These are phyloP conservation scores for Drosophila sp. DNA, from an alignment of 1,140 invertebrate species.

Conservation along the genomic window DNA sequence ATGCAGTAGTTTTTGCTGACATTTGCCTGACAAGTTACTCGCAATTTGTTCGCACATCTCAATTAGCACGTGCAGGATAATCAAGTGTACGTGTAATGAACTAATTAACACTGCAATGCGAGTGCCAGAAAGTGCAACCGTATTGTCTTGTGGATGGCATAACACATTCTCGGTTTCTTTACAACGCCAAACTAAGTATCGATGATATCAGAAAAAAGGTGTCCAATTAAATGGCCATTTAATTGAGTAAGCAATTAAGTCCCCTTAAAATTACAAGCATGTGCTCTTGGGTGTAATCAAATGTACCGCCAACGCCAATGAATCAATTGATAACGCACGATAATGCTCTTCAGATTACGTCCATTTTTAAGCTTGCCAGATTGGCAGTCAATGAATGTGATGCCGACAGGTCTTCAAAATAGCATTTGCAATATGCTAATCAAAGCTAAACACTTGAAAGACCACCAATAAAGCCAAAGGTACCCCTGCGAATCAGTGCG, in stretches of 20 bases:
- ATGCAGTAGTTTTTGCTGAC: slow-evolving; percentile 21
- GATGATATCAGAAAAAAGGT: not conserved
- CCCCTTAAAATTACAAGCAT: slow-evolving; percentile 31
- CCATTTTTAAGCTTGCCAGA: not conserved
- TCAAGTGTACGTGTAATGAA: slow-evolving; percentile 1
- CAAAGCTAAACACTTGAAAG: slow-evolving; percentile 3
- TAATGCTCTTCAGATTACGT: not conserved
- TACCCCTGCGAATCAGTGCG: slow-evolving; percentile 10
- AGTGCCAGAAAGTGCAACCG: not conserved
- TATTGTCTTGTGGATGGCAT: no score
- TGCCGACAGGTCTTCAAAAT: not conserved
- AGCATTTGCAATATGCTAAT: slow-evolving; percentile 14
- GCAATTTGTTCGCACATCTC: slow-evolving; percentile 22
- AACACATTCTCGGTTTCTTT: no score
- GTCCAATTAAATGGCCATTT: slow-evolving; percentile 46
- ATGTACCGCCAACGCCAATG: slow-evolving; percentile 1
- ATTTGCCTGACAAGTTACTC: slow-evolving; percentile 17
- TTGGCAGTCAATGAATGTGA: not conserved
- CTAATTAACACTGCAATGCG: slow-evolving; percentile 7
- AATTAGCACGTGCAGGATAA: slow-evolving; percentile 43
- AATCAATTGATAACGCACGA: slow-evolving; percentile 18
- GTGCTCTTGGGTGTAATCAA: slow-evolving; percentile 26
- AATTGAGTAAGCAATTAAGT: slow-evolving; percentile 33
- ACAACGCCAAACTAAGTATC: no score
- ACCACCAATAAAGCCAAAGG: slow-evolving; percentile 11